These are phyloP conservation scores for Telmatherina bonti DNA, from an alignment of 2,797 vertebrate species.

Conservation along the genomic window DNA sequence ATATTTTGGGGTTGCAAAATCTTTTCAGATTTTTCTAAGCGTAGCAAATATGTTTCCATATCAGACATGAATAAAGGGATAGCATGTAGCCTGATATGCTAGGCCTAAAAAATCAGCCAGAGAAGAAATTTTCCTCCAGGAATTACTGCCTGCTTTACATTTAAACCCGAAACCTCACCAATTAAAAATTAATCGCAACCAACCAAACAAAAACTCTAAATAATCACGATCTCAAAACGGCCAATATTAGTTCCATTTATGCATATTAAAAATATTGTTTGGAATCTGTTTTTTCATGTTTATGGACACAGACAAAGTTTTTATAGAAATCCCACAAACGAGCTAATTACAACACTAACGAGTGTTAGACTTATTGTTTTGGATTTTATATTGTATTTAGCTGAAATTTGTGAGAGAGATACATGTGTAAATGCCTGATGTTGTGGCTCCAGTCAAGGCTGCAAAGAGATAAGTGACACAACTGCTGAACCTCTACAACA, in stretches of 20 bases:
- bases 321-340: constrained; percentile 21
- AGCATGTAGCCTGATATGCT: constrained; percentile 4
- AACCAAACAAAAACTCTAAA: background rate
- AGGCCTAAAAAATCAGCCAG: too few relatives aligned
- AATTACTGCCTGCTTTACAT: background rate
- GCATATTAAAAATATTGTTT: background rate
- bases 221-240: too few relatives aligned
- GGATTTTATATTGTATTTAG: constrained; percentile 16
- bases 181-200: background rate
- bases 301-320: constrained; percentile 17
- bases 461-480: constrained; percentile 37
- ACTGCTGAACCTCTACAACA: constrained; percentile 43
- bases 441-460: constrained; percentile 18
- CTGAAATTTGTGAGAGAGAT: constrained; percentile 19
- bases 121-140: too few relatives aligned
- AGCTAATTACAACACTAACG: constrained; percentile 11
- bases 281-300: constrained; percentile 4
- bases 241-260: too few relatives aligned
- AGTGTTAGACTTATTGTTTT: constrained; percentile 6
- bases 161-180: background rate
- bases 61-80: constrained; percentile 10
- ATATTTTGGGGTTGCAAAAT: constrained; percentile 6
- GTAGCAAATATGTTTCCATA: background rate
- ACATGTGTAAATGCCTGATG: constrained; percentile 10
- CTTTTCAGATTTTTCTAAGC: background rate